A percentile compares a stretch with the other conserved stretches of the same genome.
Evolutionary conservation across 2,888 invertebrate species (phyloP).

Genomic region (Hirtodrosophila cameraria): DNA sequence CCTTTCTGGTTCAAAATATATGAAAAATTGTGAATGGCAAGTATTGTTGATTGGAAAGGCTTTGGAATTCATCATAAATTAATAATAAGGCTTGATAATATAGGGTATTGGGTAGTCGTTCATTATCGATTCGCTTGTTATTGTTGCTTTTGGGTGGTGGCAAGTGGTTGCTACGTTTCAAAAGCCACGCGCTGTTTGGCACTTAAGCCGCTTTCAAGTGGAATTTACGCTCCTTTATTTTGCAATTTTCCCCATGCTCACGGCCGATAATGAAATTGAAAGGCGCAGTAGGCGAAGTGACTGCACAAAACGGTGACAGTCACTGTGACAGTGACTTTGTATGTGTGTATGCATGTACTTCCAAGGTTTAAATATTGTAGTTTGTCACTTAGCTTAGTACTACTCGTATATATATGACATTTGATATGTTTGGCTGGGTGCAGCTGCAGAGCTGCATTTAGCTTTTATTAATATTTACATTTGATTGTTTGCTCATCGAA

Average conservation of each 20-base stretch:
- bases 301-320: conserved; percentile 42
- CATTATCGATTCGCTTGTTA: not conserved
- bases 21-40: no score
- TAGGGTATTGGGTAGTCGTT: conserved; percentile 21
- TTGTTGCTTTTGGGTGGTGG: no score
- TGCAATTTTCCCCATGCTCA: conserved; percentile 55
- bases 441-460: conserved; percentile 14
- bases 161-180: conserved; percentile 23
- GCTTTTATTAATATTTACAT: conserved; percentile 7
- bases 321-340: conserved; percentile 32
- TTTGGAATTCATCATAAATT: no score
- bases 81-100: no score
- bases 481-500: conserved; percentile 19
- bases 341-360: conserved; percentile 1
- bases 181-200: conserved; percentile 54
- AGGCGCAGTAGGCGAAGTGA: conserved; percentile 49
- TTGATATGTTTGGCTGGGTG: conserved; percentile 23
- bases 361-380: conserved; percentile 39
- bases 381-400: conserved; percentile 19
- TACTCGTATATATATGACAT: conserved; percentile 1
- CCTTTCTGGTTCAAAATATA: no score
- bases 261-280: conserved; percentile 46
- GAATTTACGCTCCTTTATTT: conserved; percentile 69
- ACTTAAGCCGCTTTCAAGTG: conserved; percentile 68
- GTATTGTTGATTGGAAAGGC: no score